Evolutionary conservation across 1,140 invertebrate species (phyloP), one percentile per base, ranked within the genome.

Genomic region (Neuroterus valhalla): DNA sequence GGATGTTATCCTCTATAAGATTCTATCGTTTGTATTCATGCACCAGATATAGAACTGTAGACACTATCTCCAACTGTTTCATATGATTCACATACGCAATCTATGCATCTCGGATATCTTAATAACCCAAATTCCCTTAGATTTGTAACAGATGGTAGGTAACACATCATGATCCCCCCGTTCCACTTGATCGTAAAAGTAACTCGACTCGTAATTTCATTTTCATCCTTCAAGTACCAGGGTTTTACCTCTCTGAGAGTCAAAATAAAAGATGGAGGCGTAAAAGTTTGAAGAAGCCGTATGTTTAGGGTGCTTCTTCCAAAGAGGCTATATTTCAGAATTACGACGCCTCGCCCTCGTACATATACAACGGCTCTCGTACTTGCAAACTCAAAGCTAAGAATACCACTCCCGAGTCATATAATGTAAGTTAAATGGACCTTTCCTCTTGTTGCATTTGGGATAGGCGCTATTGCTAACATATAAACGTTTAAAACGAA

Each of bases 251-350:
- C 71, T 72, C 73, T 74, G 11, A 44, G 67, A 77, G 71, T 77
- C 52, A 66, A 78, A 79, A 74, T 68, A 43, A 77, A 78, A 73
- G 68, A 38, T 43, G 75, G 42, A 43, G 76, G 74, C 19, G 70
- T 77, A 80, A 85, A 84, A 81, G 79, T 84, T 81, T 78, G 78
- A 82, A 83, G 84, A 75, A 73, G 76, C 55, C 70, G 76, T 75
- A 62, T 66, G 75, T 81, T 76, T 78, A 78, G 79, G 76, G 70
- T 76, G 76, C 70, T 74, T 78, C 76, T 31, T 69, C 19, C 15
- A 43, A 44, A 79, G 80, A 75, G 82, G 81, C 79, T 70, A 84
- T 87, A 85, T 86, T 86, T 87, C 79, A 85, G 76, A 85, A 80
- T 86, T 85, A 86, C 76, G 73, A 72, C 67, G 69, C 70, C 76